Base-by-base conservation (phyloP, 2,888 invertebrate genomes). In the Theristus sp. region DNA sequence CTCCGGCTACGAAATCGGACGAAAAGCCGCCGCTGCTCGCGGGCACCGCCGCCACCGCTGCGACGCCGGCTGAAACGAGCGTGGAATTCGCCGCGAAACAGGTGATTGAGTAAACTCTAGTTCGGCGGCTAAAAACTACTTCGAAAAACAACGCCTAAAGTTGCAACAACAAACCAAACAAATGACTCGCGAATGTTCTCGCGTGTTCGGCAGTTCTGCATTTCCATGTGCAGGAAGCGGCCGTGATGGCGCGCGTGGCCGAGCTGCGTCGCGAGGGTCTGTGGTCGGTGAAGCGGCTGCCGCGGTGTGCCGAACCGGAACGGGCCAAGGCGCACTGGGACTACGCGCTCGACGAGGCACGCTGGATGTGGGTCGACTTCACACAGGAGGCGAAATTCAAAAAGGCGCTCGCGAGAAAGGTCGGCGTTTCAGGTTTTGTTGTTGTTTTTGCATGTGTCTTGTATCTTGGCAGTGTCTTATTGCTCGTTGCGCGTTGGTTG, bases 321-420 rank as follows among this genome's bases (percentile, higher is more conserved):
- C 81, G 94, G 65, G 81, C 83, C 59, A 96, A 94, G 79, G 85
- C 89, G 30, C 96, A 98, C 76, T 96, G 96, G 94, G 98, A 98
- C 77, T 96, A 91, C 77, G 79, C 98, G 65, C 79, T 99, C 53
- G 96, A 98, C 77, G 98, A 98, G 79, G 93, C 67, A 3, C 86
- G 86, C 49, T 98, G 98, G 98, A 80, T 99, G 66, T 89, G 93
- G 47, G 87, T 89, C 49, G 96, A 98, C 78, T 98, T 98, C 78
- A 87, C 87, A 30, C 89, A 91, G 75, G 98, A 99, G 77, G 82
- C 94, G 64, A 93, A 91, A 75, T 93, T 91, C 90, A 98, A 98
- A 74, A 89, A 89, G 75, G 86, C 87, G 62, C 88, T 89, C 3
- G 90, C 93, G 1, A 87, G 57, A 52, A 60, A 59, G 58, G 46